phyloP scores from a whole-genome alignment of 2,797 vertebrate genomes.

The Anguilla anguilla region DNA sequence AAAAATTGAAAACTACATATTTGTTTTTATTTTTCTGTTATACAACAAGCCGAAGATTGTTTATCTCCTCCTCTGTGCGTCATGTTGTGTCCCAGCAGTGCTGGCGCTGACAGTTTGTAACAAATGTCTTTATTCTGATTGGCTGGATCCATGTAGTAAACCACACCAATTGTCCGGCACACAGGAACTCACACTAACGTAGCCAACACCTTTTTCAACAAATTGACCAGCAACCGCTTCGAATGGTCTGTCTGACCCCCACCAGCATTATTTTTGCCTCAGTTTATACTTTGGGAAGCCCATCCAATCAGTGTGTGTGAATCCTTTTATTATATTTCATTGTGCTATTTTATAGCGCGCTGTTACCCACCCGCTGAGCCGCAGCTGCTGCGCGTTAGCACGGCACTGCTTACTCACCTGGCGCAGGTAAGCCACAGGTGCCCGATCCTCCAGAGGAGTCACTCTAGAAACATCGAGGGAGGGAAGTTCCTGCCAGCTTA shows the following conservation, averaged over 20 bases:
- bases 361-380: neutral
- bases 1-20: neutral
- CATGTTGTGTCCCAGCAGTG: neutral
- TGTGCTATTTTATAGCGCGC: neutral
- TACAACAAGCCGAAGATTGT: neutral
- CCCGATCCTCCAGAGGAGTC: neutral
- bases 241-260: too few relatives aligned
- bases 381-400: neutral
- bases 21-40: neutral
- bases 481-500: neutral
- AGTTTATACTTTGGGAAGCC: neutral
- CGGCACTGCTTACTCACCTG: neutral
- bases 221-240: neutral
- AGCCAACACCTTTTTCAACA: neutral
- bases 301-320: too few relatives aligned
- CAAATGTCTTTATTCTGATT: neutral
- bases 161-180: neutral
- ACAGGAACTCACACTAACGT: neutral
- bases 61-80: neutral
- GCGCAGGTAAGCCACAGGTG: neutral
- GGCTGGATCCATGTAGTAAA: neutral
- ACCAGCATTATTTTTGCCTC: neutral
- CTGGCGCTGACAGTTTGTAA: neutral
- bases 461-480: neutral
- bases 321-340: neutral